These are phyloP conservation scores for Bufo bufo DNA, from an alignment of 2,113 vertebrate genomes.

Conservation along the genomic window DNA sequence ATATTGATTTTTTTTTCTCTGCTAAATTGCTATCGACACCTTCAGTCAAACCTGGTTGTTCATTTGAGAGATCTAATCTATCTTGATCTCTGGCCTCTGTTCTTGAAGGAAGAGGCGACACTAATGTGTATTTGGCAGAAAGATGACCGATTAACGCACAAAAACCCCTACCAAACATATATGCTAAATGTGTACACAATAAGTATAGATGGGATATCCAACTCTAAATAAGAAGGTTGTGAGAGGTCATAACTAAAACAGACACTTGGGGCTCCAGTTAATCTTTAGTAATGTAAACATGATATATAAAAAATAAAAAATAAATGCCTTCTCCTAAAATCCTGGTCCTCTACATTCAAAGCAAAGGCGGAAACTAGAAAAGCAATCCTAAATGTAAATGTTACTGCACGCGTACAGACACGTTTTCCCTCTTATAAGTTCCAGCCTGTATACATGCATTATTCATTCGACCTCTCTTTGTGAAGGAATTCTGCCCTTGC, in stretches of 20 bases:
- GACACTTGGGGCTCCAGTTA: neutral
- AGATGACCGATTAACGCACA: neutral
- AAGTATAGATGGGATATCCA: neutral
- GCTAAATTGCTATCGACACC: constrained; percentile 48
- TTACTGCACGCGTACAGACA: neutral
- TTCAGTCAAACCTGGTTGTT: constrained; percentile 55
- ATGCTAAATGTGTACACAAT: no score
- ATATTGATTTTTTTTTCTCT: constrained; percentile 37
- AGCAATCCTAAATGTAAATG: neutral
- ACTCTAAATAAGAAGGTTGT: neutral
- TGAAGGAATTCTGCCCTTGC: constrained; percentile 37
- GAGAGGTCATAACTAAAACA: neutral
- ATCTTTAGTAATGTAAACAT: neutral
- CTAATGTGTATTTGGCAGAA: constrained; percentile 61
- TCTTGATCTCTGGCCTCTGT: constrained; percentile 61
- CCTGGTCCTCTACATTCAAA: neutral
- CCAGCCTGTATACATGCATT: constrained; percentile 22
- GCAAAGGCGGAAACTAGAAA: neutral
- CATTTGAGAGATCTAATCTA: constrained; percentile 62
- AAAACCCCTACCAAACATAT: neutral
- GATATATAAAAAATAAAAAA: neutral
- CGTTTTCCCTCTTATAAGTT: neutral
- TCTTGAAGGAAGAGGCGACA: neutral
- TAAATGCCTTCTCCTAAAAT: neutral
- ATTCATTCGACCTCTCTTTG: constrained; percentile 11